Percentiles rank a stretch among this genome's conserved stretches.
Conservation (phyloP, 1,140 invertebrate genomes). For the Pseudomyrmex sp. region DNA sequence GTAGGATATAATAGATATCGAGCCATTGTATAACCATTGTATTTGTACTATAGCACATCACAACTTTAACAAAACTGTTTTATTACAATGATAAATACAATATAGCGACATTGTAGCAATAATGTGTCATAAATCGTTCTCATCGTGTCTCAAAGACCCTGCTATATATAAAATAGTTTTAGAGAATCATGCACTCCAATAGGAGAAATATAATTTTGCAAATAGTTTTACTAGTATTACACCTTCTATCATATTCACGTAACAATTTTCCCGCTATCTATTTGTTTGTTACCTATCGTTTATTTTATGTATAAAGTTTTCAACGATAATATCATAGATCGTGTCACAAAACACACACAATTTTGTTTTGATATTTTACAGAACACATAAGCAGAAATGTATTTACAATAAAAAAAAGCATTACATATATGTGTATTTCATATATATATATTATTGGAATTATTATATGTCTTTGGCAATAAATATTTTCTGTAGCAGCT, state of each 20-base stretch:
- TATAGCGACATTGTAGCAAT: constrained; percentile 36
- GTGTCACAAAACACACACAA: background rate
- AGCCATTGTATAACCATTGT: no score
- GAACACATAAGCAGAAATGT: background rate
- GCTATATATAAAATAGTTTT: constrained; percentile 35
- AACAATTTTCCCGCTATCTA: background rate
- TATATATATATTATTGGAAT: background rate
- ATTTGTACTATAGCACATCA: no score
- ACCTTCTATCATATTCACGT: background rate
- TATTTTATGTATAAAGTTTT: background rate
- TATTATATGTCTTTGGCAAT: constrained; percentile 30
- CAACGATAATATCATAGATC: constrained; percentile 5
- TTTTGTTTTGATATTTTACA: background rate
- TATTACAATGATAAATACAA: constrained; percentile 50
- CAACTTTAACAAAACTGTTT: constrained; percentile 11
- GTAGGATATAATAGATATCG: no score
- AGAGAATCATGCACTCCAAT: constrained; percentile 10
- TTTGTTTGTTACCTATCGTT: background rate
- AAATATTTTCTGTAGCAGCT: constrained; percentile 28
- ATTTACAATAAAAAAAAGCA: constrained; percentile 38
- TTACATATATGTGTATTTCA: background rate
- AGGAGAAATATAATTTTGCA: background rate
- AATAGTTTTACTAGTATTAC: background rate
- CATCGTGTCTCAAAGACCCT: background rate
- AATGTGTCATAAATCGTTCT: constrained; percentile 26